Base-by-base conservation (phyloP, 2,888 invertebrate species). In the Elysia crispata region DNA sequence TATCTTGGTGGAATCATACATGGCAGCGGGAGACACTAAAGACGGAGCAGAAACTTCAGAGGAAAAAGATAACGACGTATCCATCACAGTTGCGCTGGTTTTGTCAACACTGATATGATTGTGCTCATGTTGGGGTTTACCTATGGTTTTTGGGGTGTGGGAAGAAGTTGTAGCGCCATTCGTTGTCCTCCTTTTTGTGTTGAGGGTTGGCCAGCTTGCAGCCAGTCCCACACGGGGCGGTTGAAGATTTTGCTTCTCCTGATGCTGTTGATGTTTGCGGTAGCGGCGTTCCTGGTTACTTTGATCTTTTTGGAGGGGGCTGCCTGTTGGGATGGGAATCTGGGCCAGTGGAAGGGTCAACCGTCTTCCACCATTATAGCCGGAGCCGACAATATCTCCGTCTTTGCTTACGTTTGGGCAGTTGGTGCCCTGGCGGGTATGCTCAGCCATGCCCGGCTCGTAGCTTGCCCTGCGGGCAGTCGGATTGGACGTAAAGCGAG, bases 191-290 rank as follows among this genome's bases (percentile, higher is more conserved):
- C 73, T 54, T 1, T 50, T 23, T 60, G 60, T 5, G 6, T 76
- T 28, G 28, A 80, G 8, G 11, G 54, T 78, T 25, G 84, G 84
- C 84, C 84, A 84, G 80, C 84, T 84, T 60, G 84, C 81, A 15
- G 84, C 84, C 54, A 84, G 76, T 18, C 84, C 83, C 0, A 80
- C 77, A 30, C 70, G 60, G 66, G 54, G 25, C 67, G 79, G 57
- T 30, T 49, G 57, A 67, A n/a, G 3, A 28, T 41, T 3, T n/a
- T 25, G 31, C 69, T 57, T 20, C 25, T 49, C 70, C 60, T 60
- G 60, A 11, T 41, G 11, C 15, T 60, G 60, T 15, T 23, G 20
- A 60, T 60, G 60, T 20, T 20, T 15, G 1, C 25, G 18, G 30
- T 25, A 23, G 67, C 30, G 18, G 23, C 23, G 57, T 23, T 69